These are phyloP conservation scores for Montifringilla adamsi DNA, from an alignment of 2,113 vertebrate genomes.

Conservation along the genomic window DNA sequence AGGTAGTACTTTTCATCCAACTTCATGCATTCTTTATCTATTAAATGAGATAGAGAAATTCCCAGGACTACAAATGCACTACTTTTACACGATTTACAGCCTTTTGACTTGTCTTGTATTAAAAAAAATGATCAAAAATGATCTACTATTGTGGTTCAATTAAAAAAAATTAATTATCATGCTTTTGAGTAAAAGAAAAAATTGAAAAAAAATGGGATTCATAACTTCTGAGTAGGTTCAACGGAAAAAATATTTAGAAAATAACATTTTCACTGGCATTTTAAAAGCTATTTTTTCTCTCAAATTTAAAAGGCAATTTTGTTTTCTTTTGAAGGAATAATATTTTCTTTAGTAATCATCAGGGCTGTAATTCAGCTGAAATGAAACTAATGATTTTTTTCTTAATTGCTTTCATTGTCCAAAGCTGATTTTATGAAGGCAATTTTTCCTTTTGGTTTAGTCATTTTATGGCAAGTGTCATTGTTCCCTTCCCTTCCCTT, in stretches of 20 bases:
- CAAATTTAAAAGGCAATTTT: neutral
- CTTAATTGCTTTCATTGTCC: neutral
- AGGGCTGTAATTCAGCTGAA: neutral
- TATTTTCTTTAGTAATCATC: neutral
- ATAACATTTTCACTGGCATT: neutral
- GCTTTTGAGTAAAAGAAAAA: neutral
- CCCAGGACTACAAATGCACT: neutral
- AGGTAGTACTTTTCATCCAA: neutral
- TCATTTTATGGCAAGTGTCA: neutral
- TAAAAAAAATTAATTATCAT: neutral
- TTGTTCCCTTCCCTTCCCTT: neutral
- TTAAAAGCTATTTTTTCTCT: neutral
- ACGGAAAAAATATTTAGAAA: neutral
- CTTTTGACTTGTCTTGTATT: neutral
- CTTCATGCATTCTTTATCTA: neutral
- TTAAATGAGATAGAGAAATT: neutral
- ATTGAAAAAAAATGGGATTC: accelerated
- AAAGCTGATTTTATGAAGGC: neutral
- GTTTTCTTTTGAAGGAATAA: accelerated
- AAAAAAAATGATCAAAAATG: neutral
- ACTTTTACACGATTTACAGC: neutral
- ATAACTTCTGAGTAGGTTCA: neutral
- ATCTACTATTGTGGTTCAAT: neutral
- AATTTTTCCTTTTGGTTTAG: neutral
- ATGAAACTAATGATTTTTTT: neutral